Conservation (phyloP, 2,113 vertebrate genomes). For the Anguilla japonica region DNA sequence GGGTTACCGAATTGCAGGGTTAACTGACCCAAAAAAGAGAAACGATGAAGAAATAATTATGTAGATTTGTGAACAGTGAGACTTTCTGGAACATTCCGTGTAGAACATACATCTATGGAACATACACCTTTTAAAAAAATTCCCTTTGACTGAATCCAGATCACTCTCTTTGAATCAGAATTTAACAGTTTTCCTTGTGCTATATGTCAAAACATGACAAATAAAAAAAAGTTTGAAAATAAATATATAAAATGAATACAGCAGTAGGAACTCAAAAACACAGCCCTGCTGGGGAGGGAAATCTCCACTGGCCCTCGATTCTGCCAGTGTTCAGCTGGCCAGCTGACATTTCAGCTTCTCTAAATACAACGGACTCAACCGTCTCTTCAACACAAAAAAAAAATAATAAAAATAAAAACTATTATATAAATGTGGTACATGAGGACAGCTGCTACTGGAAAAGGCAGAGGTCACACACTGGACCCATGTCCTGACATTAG, state of each 20-base stretch:
- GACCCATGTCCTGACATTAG: neutral
- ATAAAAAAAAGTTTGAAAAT: neutral
- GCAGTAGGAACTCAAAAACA: constrained; percentile 12
- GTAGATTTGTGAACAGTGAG: neutral
- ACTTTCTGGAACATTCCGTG: neutral
- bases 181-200: neutral
- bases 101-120: neutral
- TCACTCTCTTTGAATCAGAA: neutral
- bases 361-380: neutral
- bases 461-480: neutral
- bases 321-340: neutral
- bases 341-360: neutral
- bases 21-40: neutral
- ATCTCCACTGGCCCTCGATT: neutral
- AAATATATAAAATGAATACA: constrained; percentile 1
- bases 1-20: neutral
- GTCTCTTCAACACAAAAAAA: neutral
- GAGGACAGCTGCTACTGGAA: neutral
- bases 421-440: neutral
- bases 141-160: neutral
- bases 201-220: neutral
- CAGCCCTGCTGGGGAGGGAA: neutral
- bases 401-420: neutral
- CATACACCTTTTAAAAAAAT: neutral
- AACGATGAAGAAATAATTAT: neutral